Evolutionary conservation across 2,888 invertebrate genomes (phyloP), one percentile per base, ranked within the genome.

Genomic region (Drosophila peninsularis): DNA sequence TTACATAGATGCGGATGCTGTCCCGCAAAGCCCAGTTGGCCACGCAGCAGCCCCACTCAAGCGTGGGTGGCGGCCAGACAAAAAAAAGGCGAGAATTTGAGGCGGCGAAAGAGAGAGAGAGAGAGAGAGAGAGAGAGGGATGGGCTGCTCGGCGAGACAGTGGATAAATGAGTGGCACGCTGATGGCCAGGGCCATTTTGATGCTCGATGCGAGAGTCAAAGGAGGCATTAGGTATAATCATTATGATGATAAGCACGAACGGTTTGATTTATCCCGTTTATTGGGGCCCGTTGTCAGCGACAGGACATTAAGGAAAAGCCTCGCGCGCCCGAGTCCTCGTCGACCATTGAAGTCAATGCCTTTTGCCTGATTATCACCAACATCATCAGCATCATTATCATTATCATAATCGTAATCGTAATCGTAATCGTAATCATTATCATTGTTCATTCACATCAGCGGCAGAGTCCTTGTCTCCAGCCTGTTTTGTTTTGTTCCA

Each of bases 191-290:
- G 68, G 58, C 64, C 71, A 74, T 74, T 74, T 73, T 27, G 61
- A 61, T n/a, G 68, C 73, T 55, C 62, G 57, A 53, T 53, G 53
- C 52, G 41, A 37, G 63, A 63, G 30, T 7, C 72, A 69, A 62
- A 45, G 65, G 56, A 67, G 69, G 70, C 81, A 85, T 87, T 86
- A 74, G 64, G 80, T 75, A 88, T 89, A 82, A 89, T 89, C 90
- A 85, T 88, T 83, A 83, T 74, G 77, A 83, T 73, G 86, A 81
- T 84, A 86, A 86, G 82, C 83, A 87, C 85, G 83, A 84, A 82
- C 85, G 68, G 76, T 84, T 84, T 87, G 85, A 84, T 82, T 84
- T 76, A 53, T 71, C 70, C 73, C 58, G 49, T 82, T 87, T 80
- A 82, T 71, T 71, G 60, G 71, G 57, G 69, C 60, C 64, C 78